phyloP scores from a whole-genome alignment of 2,113 vertebrate genomes.

The Tapirus terrestris region DNA sequence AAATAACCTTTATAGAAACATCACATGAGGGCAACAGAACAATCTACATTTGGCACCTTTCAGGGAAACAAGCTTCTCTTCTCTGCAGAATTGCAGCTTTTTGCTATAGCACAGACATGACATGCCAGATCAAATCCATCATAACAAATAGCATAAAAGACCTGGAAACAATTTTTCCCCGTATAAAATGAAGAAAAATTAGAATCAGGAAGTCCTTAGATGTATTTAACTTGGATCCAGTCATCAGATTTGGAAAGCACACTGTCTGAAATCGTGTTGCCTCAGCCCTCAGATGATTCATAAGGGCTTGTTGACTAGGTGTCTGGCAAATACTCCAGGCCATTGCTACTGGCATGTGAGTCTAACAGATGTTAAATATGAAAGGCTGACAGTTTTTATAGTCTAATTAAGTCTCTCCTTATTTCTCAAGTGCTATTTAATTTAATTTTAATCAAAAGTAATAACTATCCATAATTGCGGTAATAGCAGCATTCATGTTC shows the following conservation, averaged over 20 bases:
- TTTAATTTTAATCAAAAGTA: conserved; percentile 87
- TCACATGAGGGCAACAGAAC: background rate
- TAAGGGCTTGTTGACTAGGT: conserved; percentile 74
- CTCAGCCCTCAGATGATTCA: conserved; percentile 67
- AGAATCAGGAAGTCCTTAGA: background rate
- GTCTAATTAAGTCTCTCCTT: conserved; percentile 83
- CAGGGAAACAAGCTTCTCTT: background rate
- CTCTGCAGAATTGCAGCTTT: background rate
- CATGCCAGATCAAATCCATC: background rate
- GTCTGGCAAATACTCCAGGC: conserved; percentile 79
- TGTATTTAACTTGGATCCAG: background rate
- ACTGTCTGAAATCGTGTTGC: conserved; percentile 65
- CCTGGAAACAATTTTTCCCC: background rate
- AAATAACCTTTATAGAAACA: conserved; percentile 56
- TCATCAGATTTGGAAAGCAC: conserved; percentile 52
- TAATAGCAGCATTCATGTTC: conserved; percentile 69
- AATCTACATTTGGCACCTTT: conserved; percentile 2
- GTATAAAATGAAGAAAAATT: conserved; percentile 52
- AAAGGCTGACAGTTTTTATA: conserved; percentile 83
- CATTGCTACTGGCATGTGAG: conserved; percentile 70
- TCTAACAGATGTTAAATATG: conserved; percentile 86
- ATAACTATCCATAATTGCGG: conserved; percentile 77
- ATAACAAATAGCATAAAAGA: background rate
- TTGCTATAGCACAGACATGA: rapidly evolving
- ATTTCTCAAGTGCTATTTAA: conserved; percentile 84